Percentiles rank a stretch among this genome's conserved stretches.
These are phyloP conservation scores for Drosophila nigritarsus DNA, from an alignment of 2,888 invertebrate genomes.

Conservation along the genomic window DNA sequence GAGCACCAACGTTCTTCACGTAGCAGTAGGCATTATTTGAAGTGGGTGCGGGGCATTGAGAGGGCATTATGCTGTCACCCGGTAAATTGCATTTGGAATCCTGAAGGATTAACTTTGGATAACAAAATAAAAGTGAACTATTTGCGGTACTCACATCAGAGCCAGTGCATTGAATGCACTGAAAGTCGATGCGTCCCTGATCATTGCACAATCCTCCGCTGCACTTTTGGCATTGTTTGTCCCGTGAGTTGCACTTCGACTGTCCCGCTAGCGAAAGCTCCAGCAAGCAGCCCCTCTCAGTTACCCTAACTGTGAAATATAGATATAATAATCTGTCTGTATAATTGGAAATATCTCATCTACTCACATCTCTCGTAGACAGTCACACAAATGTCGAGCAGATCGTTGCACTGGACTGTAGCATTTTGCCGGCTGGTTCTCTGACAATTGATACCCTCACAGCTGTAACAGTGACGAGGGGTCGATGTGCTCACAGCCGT, in stretches of 20 bases:
- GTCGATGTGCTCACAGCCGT: constrained; percentile 34
- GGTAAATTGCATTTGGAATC: constrained; percentile 64
- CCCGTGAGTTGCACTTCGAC: constrained; percentile 65
- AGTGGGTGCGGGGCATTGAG: constrained; percentile 75
- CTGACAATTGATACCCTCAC: constrained; percentile 82
- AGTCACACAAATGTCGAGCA: constrained; percentile 82
- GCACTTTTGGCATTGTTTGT: constrained; percentile 76
- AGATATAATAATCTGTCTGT: too few relatives aligned
- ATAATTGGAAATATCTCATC: background rate
- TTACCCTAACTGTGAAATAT: constrained; percentile 64
- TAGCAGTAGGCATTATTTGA: constrained; percentile 82
- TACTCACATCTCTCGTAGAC: constrained; percentile 80
- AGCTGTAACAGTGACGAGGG: constrained; percentile 74
- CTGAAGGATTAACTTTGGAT: too few relatives aligned
- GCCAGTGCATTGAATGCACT: constrained; percentile 78
- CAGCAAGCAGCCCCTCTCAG: constrained; percentile 76
- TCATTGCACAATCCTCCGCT: constrained; percentile 78
- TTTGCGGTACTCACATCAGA: constrained; percentile 60
- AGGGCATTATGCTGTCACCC: constrained; percentile 39
- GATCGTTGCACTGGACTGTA: constrained; percentile 69
- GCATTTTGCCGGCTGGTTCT: constrained; percentile 65
- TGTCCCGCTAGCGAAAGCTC: constrained; percentile 64
- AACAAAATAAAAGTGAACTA: background rate
- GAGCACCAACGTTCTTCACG: constrained; percentile 45
- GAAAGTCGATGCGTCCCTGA: constrained; percentile 73